Percentiles rank a stretch among this genome's conserved stretches.
These are phyloP conservation scores for Brachyrhaphis roseni DNA, from an alignment of 2,797 vertebrate species.

Conservation along the genomic window DNA sequence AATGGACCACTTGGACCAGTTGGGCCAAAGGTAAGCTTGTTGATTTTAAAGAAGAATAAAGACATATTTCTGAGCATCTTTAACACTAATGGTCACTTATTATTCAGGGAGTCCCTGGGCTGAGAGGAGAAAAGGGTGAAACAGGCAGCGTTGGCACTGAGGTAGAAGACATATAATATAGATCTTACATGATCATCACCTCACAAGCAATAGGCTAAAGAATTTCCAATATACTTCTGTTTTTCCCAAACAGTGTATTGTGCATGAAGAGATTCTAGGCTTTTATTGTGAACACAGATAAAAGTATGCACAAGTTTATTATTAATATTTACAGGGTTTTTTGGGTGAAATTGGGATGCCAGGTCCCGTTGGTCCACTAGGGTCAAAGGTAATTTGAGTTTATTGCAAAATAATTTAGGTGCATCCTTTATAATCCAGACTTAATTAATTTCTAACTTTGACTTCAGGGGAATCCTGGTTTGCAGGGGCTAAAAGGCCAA, in stretches of 20 bases:
- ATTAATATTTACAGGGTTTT: slow-evolving; percentile 61
- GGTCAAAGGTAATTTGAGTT: slow-evolving; percentile 69
- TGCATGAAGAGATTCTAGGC: not conserved
- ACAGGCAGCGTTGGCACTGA: slow-evolving; percentile 56
- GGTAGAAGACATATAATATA: slow-evolving; percentile 53
- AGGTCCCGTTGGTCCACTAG: slow-evolving; percentile 69
- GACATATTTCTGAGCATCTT: not conserved
- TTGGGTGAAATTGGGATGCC: slow-evolving; percentile 67
- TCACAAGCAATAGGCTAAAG: not conserved
- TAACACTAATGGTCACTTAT: slow-evolving; percentile 7
- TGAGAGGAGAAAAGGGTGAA: slow-evolving; percentile 70
- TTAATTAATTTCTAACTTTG: not conserved
- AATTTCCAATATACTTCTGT: not conserved
- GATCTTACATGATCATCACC: not conserved
- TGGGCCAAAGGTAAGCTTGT: slow-evolving; percentile 72
- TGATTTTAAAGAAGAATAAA: not conserved
- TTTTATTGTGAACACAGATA: not conserved
- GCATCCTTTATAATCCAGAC: not conserved
- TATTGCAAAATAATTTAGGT: not conserved
- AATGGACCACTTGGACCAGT: slow-evolving; percentile 64
- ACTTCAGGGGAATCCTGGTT: slow-evolving; percentile 74
- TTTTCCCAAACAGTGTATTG: not conserved
- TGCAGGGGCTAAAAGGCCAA: slow-evolving; percentile 66
- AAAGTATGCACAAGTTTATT: not conserved
- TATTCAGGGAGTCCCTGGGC: slow-evolving; percentile 76